Base-by-base conservation (phyloP, 37 sponge, comb jelly and placozoan genomes). In the Trichoplax adhaerens region DNA sequence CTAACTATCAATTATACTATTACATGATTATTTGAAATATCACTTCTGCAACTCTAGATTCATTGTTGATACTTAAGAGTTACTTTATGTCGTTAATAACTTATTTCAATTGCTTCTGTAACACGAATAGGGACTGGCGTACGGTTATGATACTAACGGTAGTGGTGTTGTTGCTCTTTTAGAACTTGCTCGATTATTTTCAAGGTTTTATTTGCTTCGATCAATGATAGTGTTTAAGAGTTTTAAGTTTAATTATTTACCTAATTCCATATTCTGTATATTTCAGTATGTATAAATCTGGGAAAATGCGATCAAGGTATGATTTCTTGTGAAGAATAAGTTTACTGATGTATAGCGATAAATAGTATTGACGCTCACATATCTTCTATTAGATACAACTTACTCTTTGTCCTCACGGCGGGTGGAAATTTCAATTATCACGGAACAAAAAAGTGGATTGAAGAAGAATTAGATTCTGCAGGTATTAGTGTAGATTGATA, bases 361-460 rank as follows among this genome's bases (percentile, higher is more conserved):
- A 60, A 12, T 12, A 60, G 10, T 12, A 50, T 69, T 8, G 4
- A 51, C 56, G 46, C 71, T 10, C 0, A 7, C 73, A 72, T 62
- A 64, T 58, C 62, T 50, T 58, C 73, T 5, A 64, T 62, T 51
- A 72, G 52, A 46, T 86, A 80, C 77, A 86, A 94, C 55, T 58
- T 94, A 0, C 47, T 94, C 0, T 94, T 94, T 61, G 68, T 94
- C 0, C 65, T 90, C 52, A 82, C 80, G 62, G 87, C 91, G 6
- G 95, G 81, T 29, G 91, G 88, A 2, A 86, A 86, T 50, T 75
- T 94, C 59, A 82, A 87, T 77, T 94, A 82, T 57, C 87, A 85
- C 83, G 91, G 91, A 7, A 84, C 91, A 53, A 89, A 87, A 58
- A 58, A 68, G 47, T 74, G 88, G 66, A 64, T 91, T 47, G 87